phyloP scores from a whole-genome alignment of 2,888 invertebrate species.

The Caenorhabditis drosophilae region DNA sequence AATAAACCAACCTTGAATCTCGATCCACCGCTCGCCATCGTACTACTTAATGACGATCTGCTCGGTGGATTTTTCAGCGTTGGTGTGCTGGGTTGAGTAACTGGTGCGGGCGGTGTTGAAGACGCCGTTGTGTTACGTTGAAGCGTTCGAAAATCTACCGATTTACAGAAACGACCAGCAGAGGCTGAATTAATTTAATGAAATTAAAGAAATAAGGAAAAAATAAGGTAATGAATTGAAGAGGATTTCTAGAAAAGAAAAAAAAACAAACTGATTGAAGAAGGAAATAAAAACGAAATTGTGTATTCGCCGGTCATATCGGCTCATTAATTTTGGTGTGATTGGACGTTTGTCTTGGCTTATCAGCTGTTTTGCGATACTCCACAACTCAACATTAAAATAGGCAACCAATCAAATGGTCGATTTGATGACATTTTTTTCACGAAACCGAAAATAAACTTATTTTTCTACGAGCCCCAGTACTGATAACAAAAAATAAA shows the following conservation, averaged over 20 bases:
- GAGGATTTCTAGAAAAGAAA: not conserved
- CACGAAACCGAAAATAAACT: not conserved
- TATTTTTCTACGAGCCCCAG: not conserved
- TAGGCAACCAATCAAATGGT: too few species aligned
- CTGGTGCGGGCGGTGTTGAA: conserved; percentile 7
- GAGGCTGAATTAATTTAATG: not conserved
- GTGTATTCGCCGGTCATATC: too few species aligned
- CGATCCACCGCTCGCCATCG: conserved; percentile 30
- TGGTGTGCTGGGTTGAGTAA: conserved; percentile 17
- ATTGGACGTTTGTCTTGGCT: conserved; percentile 15
- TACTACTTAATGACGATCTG: not conserved
- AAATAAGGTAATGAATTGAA: not conserved
- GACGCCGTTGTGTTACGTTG: conserved; percentile 3
- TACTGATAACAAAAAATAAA: not conserved
- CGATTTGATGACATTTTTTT: too few species aligned
- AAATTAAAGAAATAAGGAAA: not conserved
- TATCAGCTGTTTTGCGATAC: conserved; percentile 43
- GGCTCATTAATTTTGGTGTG: conserved; percentile 41
- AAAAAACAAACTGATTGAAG: not conserved
- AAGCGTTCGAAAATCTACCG: conserved; percentile 32
- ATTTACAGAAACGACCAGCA: conserved; percentile 27
- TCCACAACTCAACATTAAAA: too few species aligned
- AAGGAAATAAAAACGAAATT: too few species aligned
- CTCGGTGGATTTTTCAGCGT: conserved; percentile 26
- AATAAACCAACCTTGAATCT: conserved; percentile 25